Evolutionary conservation across 2,888 invertebrate genomes (phyloP), one percentile per base, ranked within the genome.

Genomic region (Mimas tiliae): DNA sequence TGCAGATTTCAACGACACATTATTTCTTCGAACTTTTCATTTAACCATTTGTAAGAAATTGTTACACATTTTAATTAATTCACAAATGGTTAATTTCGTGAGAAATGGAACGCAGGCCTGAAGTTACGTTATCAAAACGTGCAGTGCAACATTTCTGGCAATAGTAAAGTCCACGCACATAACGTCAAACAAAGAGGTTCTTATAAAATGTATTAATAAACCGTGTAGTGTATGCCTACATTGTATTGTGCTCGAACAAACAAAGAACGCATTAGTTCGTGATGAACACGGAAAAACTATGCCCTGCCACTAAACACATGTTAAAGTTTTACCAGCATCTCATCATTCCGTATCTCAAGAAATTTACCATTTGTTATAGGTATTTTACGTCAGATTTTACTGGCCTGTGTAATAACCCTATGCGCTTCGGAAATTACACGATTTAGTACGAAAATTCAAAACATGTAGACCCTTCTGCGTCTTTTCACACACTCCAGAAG

Each of bases 211-310:
- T 38, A 50, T n/a, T 38, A 45, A 65, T 62, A 27, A 50, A 62
- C 33, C 21, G 79, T 82, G 80, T 78, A 83, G 79, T 80, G 75
- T 19, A 19, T 50, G 50, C 19, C 77, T 81, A 77, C 70, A 75
- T 75, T 78, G 77, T 77, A 73, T 73, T 74, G 70, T 74, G 75
- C 72, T 70, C 72, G 69, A 65, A 68, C 74, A 78, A 81, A 83
- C 83, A 84, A 85, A 82, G 80, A 75, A 72, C 73, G 75, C 80
- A 81, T 84, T 83, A 84, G 76, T 80, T 74, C 70, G 76, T 80
- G 80, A 82, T 79, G 80, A 65, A 48, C 34, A 34, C 58, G 55
- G 65, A 50, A 47, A 65, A 64, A 48, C 53, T 33, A 55, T 47
- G 8, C 42, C 51, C n/a, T 8, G 58, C 48, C 19, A 55, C 3